A percentile compares a stretch with the other conserved stretches of the same genome.
phyloP scores from a whole-genome alignment of 2,797 vertebrate species.

The Strix occidentalis region DNA sequence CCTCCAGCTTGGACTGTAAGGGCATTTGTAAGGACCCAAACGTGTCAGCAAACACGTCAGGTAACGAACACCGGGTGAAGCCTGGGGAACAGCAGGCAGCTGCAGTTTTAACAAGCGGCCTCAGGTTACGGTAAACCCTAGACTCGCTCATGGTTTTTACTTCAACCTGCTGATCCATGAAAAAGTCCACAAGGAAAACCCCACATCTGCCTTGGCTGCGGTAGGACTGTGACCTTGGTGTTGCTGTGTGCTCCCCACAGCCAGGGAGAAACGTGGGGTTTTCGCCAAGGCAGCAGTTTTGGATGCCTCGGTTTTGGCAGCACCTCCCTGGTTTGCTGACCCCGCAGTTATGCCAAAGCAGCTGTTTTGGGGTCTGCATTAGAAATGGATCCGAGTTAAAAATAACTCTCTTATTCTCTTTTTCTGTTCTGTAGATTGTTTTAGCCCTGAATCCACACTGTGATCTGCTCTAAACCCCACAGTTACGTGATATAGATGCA shows the following conservation, averaged over 20 bases:
- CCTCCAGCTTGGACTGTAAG: background rate
- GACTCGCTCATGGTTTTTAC: background rate
- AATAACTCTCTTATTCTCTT: background rate
- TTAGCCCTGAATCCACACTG: background rate
- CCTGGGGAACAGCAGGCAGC: background rate
- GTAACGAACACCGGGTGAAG: accelerated
- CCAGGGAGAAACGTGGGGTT: accelerated
- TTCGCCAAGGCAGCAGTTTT: accelerated
- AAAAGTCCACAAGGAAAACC: background rate
- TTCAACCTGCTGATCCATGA: background rate
- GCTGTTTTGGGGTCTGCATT: background rate
- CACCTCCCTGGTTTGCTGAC: background rate
- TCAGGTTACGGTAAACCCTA: background rate
- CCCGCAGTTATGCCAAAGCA: accelerated
- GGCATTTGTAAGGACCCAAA: background rate
- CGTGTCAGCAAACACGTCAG: background rate
- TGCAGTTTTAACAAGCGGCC: background rate
- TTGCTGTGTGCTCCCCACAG: background rate
- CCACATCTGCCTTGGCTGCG: background rate
- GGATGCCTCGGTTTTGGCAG: background rate
- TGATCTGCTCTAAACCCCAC: background rate
- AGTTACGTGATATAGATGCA: background rate
- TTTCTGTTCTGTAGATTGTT: background rate
- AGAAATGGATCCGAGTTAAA: background rate
- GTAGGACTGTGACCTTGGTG: background rate